Evolutionary conservation across 2,113 vertebrate species (phyloP).

Genomic region (Caloenas nicobarica): DNA sequence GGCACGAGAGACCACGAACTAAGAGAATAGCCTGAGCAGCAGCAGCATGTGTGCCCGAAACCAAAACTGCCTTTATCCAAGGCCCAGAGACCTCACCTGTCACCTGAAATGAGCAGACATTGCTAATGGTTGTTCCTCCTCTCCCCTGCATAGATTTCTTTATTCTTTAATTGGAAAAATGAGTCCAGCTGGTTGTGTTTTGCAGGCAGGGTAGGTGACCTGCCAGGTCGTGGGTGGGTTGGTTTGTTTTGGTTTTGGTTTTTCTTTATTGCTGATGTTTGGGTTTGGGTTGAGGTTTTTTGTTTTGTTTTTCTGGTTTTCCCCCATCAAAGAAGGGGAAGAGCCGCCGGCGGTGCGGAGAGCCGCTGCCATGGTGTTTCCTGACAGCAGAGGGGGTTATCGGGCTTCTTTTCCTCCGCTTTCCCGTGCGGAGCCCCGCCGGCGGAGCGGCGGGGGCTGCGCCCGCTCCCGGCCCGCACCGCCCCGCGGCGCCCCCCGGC

Average conservation of each 20-base stretch:
- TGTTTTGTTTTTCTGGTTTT: too few species aligned
- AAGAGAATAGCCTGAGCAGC: rapidly evolving
- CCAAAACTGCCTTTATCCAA: neutral
- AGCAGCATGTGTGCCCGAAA: rapidly evolving
- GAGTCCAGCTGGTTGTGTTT: neutral
- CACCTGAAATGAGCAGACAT: rapidly evolving
- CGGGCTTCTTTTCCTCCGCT: neutral
- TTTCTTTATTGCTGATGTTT: too few species aligned
- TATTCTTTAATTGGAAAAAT: rapidly evolving
- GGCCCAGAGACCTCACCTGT: neutral
- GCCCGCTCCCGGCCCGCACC: too few species aligned
- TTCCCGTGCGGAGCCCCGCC: neutral
- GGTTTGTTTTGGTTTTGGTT: too few species aligned
- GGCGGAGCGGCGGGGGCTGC: neutral
- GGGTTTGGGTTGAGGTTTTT: too few species aligned
- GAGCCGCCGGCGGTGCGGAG: rapidly evolving
- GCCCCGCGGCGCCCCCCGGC: too few species aligned
- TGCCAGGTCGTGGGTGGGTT: too few species aligned
- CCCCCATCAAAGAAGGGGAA: neutral
- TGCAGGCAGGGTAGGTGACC: neutral
- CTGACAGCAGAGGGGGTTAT: constrained; percentile 45
- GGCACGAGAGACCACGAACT: neutral
- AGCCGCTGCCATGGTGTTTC: neutral
- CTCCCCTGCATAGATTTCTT: rapidly evolving
- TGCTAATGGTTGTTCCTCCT: neutral